These are phyloP conservation scores for Podarcis siculus DNA, from an alignment of 2,797 vertebrate genomes.

Conservation along the genomic window DNA sequence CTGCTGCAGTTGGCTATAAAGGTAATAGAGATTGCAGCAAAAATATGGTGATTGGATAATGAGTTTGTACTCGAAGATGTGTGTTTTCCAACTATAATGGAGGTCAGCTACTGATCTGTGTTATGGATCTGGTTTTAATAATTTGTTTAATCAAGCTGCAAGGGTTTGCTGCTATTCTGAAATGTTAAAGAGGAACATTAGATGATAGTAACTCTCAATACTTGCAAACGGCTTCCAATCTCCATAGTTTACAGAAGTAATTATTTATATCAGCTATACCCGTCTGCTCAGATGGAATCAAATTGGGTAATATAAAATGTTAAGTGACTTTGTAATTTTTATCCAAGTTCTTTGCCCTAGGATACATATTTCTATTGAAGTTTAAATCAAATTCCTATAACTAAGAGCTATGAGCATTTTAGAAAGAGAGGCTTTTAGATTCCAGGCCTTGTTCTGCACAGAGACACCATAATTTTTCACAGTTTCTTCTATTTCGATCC, in stretches of 20 bases:
- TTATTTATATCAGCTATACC: constrained; percentile 29
- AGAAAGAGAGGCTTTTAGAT: constrained; percentile 26
- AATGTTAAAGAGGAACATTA: constrained; percentile 4
- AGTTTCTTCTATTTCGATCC: constrained; percentile 44
- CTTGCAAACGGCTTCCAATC: not conserved
- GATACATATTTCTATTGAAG: constrained; percentile 27
- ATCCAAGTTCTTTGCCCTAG: constrained; percentile 22
- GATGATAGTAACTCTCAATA: not conserved
- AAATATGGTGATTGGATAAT: constrained; percentile 8
- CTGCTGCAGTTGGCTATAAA: not conserved
- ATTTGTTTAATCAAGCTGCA: constrained; percentile 16
- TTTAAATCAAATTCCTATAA: constrained; percentile 28
- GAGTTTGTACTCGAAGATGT: not conserved
- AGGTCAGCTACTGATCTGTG: not conserved
- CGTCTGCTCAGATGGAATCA: constrained; percentile 10
- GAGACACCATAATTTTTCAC: not conserved
- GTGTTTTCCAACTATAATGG: constrained; percentile 5
- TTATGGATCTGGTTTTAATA: constrained; percentile 10
- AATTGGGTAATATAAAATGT: constrained; percentile 6
- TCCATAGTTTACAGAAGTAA: constrained; percentile 17
- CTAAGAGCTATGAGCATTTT: constrained; percentile 30
- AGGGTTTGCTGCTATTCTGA: not conserved
- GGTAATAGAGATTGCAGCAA: not conserved
- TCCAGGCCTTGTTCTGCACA: constrained; percentile 10
- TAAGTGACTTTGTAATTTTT: not conserved